Evolutionary conservation across 2,113 vertebrate species (phyloP), one percentile per base, ranked within the genome.

Genomic region (Pavo muticus): DNA sequence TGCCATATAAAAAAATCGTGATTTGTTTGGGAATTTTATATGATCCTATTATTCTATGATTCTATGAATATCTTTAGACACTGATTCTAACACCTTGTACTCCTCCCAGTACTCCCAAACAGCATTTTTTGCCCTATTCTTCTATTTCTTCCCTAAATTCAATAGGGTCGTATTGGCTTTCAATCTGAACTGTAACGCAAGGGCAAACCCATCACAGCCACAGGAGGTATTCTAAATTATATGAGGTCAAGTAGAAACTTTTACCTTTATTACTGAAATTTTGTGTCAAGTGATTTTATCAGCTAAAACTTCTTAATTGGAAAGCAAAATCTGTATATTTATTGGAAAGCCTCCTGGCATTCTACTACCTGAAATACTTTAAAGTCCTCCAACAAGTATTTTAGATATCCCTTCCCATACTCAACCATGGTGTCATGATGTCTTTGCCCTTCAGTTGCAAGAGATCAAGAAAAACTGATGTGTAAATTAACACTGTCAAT

Each of bases 401-500:
- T 78, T 24, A 82, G 68, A 91, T 35, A 9, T 2, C 24, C 9
- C 9, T 54, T 54, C 4, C 4, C 8, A 15, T 21, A 68, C 16
- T 32, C n/a, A 68, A 56, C 60, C 56, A 47, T 7, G 32, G 29
- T 23, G 25, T 94, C 29, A n/a, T 44, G 60, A 88, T 27, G 42
- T 52, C 65, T 84, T 78, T 81, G 70, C 50, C 13, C 50, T 69
- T 78, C 17, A 0, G 57, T 94, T 81, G 32, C 47, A 81, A 74
- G 69, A 60, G 29, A 77, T 23, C 54, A 92, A 74, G 56, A 61
- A 27, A n/a, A 60, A 80, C 16, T 14, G 16, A 61, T 57, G 21
- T 50, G 44, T 27, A 90, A 69, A 86, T 78, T 81, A 96, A 91
- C 76, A 72, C 57, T 70, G 40, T 86, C 83, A 40, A 18, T 75